Evolutionary conservation across 2,113 vertebrate genomes (phyloP).

Genomic region (Arizona elegans): DNA sequence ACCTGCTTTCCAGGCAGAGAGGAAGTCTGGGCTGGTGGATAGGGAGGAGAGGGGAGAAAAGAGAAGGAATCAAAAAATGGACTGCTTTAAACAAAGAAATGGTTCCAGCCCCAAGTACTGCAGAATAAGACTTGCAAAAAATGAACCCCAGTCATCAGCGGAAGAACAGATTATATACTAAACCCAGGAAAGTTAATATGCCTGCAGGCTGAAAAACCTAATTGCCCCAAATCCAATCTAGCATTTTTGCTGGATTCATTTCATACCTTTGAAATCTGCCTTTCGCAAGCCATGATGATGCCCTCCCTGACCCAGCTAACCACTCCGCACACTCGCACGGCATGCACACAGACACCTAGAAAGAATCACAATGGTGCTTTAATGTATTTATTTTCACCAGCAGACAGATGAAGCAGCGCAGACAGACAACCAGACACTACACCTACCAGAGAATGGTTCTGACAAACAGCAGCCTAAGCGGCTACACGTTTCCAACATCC

Average conservation of each 20-base stretch:
- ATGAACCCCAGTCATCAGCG: not conserved
- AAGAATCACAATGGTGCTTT: not conserved
- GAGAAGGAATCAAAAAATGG: not conserved
- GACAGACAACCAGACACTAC: constrained; percentile 88
- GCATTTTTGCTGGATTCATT: not conserved
- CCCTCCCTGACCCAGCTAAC: not conserved
- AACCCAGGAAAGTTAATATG: too few species aligned
- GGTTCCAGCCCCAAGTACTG: not conserved
- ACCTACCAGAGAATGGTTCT: constrained; percentile 76
- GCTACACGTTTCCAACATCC: constrained; percentile 97
- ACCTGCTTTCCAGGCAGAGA: not conserved
- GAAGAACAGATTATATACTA: not conserved
- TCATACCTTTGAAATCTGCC: not conserved
- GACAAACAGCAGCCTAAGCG: constrained; percentile 97
- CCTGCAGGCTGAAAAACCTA: not conserved
- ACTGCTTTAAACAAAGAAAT: not conserved
- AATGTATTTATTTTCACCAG: constrained; percentile 44
- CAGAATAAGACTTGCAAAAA: not conserved
- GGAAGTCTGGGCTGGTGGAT: not conserved
- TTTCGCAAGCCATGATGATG: not conserved
- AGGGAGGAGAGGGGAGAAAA: not conserved
- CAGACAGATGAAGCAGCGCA: constrained; percentile 93
- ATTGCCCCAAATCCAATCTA: not conserved
- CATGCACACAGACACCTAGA: not conserved
- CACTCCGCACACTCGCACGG: too few species aligned